Base-by-base conservation (phyloP, 2,888 invertebrate species). In the Micoletzkya japonica region DNA sequence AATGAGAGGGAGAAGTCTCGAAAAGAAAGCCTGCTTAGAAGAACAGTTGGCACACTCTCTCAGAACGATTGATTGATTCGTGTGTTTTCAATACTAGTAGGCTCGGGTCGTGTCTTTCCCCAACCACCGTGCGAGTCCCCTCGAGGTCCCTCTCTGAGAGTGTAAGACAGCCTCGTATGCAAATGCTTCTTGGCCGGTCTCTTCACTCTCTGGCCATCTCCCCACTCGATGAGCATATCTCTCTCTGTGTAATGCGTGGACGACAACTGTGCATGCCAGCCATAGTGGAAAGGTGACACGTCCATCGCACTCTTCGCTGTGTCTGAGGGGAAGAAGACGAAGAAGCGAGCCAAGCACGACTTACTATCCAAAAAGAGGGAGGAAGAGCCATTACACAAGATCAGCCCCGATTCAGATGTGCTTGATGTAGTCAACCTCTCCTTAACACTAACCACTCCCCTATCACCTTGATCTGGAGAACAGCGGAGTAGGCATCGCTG, bases 381-480 rank as follows among this genome's bases (percentile, higher is more conserved):
- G 44, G 20, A 20, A 44, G 44, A 44, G 44, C 10, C 20, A 10
- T 44, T 10, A 10, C 14, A 44, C 10, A 44, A 14, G 44, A 10
- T 44, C 10, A 14, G 10, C 20, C 10, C 14, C 10, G 10, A 20
- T 20, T 44, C 14, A 14, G 20, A 44, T 44, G 44, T 44, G 44
- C 14, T 14, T 44, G 44, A 44, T 44, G 20, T 44, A 44, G 44
- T 44, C 10, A 14, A 20, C 44, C 20, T 44, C 44, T 44, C 44
- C 44, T 20, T 20, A 20, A 44, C 14, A 44, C 14, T 14, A 10
- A 44, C 44, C 14, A 44, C 44, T 14, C 14, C 44, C 44, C 14
- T 1, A 17, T 32, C 63, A 85, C 85, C 79, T 85, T 85, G 74
- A 85, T 85, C 72, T 84, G 82, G 34, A 85, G 81, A 57, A 85